Conservation (phyloP, 1,140 invertebrate genomes). For the Bombus balteatus region DNA sequence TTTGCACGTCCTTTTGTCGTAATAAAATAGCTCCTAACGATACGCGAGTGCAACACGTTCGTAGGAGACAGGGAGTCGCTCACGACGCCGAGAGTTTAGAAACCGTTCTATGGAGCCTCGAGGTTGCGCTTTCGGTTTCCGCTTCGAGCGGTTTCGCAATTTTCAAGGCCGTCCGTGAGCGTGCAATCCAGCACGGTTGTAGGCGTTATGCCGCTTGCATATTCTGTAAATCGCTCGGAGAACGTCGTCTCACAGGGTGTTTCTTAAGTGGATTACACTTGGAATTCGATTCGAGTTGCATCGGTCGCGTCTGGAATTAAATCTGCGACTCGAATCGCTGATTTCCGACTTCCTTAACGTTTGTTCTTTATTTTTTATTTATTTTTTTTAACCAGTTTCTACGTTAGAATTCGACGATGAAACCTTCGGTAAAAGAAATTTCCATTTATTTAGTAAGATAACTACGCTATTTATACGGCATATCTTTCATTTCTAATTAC, state of each 20-base stretch:
- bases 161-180: constrained; percentile 30
- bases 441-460: too few species aligned
- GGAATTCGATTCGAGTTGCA: constrained; percentile 12
- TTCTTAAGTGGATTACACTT: constrained; percentile 18
- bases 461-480: too few species aligned
- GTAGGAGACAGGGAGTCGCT: neutral
- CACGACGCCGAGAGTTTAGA: constrained; percentile 14
- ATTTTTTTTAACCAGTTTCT: too few species aligned
- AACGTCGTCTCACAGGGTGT: neutral
- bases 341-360: neutral
- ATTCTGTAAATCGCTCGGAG: neutral
- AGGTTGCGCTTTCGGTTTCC: constrained; percentile 35
- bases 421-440: too few species aligned
- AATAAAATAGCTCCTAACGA: neutral
- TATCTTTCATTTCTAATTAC: too few species aligned
- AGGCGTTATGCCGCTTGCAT: constrained; percentile 11
- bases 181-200: neutral
- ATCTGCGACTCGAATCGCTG: neutral
- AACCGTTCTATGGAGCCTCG: constrained; percentile 21
- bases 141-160: constrained; percentile 23
- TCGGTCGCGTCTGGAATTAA: neutral
- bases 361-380: neutral
- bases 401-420: too few species aligned
- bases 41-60: neutral
- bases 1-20: neutral